Conservation (phyloP, 2,797 vertebrate genomes). For the Brachyalestes nurse region DNA sequence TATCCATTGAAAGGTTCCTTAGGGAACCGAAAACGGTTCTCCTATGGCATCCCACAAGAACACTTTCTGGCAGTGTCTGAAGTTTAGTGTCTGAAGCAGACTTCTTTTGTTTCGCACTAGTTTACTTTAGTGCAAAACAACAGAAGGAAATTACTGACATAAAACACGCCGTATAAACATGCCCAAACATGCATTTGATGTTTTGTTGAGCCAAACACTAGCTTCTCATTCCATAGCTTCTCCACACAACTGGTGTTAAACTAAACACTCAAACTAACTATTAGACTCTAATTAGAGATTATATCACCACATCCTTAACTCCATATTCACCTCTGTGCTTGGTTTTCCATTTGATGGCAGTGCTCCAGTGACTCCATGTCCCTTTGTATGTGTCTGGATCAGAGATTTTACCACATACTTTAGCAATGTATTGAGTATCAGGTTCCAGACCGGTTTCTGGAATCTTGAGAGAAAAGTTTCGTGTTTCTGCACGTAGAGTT, state of each 20-base stretch:
- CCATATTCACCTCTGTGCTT: constrained; percentile 49
- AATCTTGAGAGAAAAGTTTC: accelerated
- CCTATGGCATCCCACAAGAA: no score
- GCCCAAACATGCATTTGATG: no score
- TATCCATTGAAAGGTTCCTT: no score
- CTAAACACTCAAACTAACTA: neutral
- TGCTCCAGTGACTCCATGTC: constrained; percentile 65
- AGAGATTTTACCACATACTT: constrained; percentile 19
- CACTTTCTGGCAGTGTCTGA: no score
- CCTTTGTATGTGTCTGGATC: accelerated
- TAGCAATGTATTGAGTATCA: constrained; percentile 46
- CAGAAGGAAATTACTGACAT: neutral
- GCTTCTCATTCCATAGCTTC: neutral
- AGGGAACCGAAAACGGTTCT: no score
- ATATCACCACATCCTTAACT: neutral
- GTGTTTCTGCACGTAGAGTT: accelerated
- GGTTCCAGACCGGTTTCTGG: neutral
- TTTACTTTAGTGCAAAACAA: neutral
- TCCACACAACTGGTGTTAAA: neutral
- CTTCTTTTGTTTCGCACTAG: neutral
- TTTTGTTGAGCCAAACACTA: no score
- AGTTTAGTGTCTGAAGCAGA: neutral
- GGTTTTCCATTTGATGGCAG: constrained; percentile 44
- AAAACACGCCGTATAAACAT: no score
- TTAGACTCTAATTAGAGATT: neutral